Base-by-base conservation (phyloP, 2,888 invertebrate species). In the Ctenicera cuprea region DNA sequence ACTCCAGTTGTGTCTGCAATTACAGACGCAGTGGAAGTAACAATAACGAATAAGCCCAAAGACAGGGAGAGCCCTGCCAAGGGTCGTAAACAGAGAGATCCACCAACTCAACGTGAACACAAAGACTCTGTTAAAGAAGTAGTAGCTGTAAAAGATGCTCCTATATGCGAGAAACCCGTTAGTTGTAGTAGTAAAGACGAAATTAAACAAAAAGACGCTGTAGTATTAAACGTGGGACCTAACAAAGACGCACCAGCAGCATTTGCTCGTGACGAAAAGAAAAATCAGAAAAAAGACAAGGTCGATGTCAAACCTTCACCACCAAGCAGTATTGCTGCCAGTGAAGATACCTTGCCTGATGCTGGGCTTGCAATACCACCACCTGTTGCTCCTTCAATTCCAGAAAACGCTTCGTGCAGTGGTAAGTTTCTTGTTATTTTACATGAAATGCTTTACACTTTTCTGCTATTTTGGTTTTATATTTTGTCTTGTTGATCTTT, bases 1-100 rank as follows among this genome's bases (percentile, higher is more conserved):
- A 91, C 92, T 30, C 93, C 93, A 52, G 90, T 93, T 77, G 93
- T 93, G 69, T 93, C 93, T 76, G 93, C 93, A 76, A 92, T 91
- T 87, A 90, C 92, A 70, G 92, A 93, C 83, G 91, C 91, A 80
- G 92, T 91, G 81, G 91, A 91, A 85, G 90, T 91, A 85, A 90
- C 90, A 85, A 82, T 87, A 77, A 89, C 89, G 84, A 90, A 80
- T 67, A 82, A 82, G 70, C 78, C 82, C 14, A 86, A 86, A 77
- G 87, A 86, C 65, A 83, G 85, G 59, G 87, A 87, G 61, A 87
- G 87, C 81, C 87, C 87, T 4, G 83, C 82, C 16, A 87, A 86
- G 75, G 81, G 82, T n/a, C 78, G 81, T 45, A 85, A 86, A 74
- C 82, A 82, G 66, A 74, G 80, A 52, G 81, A 81, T 61, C 77